phyloP scores from a whole-genome alignment of 1,140 invertebrate species.

The Meteorus sp. region DNA sequence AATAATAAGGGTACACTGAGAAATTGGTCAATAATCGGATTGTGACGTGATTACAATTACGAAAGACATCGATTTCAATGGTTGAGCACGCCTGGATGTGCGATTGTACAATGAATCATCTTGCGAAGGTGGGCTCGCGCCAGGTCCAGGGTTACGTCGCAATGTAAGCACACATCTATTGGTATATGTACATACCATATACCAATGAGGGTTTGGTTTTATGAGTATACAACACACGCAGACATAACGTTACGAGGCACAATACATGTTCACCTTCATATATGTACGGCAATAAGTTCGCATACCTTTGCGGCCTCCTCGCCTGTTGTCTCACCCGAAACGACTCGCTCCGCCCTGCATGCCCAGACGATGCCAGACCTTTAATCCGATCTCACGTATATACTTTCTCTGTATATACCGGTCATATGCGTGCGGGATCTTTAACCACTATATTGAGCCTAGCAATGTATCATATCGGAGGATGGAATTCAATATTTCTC shows the following conservation, averaged over 20 bases:
- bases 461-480: background rate
- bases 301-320: slow-evolving; percentile 37
- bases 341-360: slow-evolving; percentile 30
- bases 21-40: background rate
- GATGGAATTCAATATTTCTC: background rate
- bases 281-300: slow-evolving; percentile 23
- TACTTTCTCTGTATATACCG: no score
- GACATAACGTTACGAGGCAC: slow-evolving; percentile 22
- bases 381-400: slow-evolving; percentile 43
- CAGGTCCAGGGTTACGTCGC: slow-evolving; percentile 33
- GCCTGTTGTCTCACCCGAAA: slow-evolving; percentile 42
- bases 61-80: slow-evolving; percentile 14
- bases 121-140: slow-evolving; percentile 47
- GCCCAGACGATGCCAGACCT: slow-evolving; percentile 39
- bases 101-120: slow-evolving; percentile 46
- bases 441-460: slow-evolving; percentile 9
- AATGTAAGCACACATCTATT: slow-evolving; percentile 30
- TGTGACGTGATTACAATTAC: background rate
- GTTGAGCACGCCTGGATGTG: slow-evolving; percentile 20
- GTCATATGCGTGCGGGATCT: background rate
- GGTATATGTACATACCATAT: slow-evolving; percentile 21
- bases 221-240: slow-evolving; percentile 11
- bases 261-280: slow-evolving; percentile 25
- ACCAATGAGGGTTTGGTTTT: background rate
- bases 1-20: background rate